Evolutionary conservation across 2,888 invertebrate genomes (phyloP).

Genomic region (Tetranychus truncatus): DNA sequence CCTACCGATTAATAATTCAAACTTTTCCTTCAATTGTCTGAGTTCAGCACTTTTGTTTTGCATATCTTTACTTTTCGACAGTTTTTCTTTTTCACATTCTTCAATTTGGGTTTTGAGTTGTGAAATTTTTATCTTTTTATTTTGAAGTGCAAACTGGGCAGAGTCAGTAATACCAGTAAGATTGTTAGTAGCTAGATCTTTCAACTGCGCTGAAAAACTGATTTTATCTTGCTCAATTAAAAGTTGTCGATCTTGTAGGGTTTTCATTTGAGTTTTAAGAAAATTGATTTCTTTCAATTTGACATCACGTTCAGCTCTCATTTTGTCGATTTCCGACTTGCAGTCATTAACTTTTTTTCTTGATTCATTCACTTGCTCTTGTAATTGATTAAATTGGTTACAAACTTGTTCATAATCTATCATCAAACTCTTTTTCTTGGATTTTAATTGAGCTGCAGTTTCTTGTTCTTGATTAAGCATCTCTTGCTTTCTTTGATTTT

Average conservation of each 20-base stretch:
- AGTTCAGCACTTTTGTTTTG: constrained; percentile 59
- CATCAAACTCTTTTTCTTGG: constrained; percentile 60
- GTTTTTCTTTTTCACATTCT: constrained; percentile 34
- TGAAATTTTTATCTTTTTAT: constrained; percentile 20
- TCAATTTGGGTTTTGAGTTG: constrained; percentile 21
- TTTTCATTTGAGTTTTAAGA: constrained; percentile 26
- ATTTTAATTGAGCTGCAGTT: constrained; percentile 62
- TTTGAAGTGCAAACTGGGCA: constrained; percentile 18
- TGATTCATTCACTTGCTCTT: constrained; percentile 60
- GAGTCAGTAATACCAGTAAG: constrained; percentile 13
- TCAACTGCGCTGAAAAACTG: constrained; percentile 29
- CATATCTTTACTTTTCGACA: constrained; percentile 56
- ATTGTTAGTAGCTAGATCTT: constrained; percentile 13
- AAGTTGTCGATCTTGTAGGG: constrained; percentile 29
- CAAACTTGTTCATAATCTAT: constrained; percentile 50
- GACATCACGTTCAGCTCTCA: constrained; percentile 71
- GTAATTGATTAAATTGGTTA: constrained; percentile 55
- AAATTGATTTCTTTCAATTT: constrained; percentile 70
- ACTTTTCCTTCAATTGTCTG: constrained; percentile 31
- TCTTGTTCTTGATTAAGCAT: constrained; percentile 65
- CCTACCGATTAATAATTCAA: constrained; percentile 13
- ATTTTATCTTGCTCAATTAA: constrained; percentile 32
- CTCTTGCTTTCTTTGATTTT: constrained; percentile 71
- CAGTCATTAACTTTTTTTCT: constrained; percentile 69
- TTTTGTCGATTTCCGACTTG: constrained; percentile 87